phyloP scores from a whole-genome alignment of 1,140 invertebrate species.

The Bactericera cockerelli region DNA sequence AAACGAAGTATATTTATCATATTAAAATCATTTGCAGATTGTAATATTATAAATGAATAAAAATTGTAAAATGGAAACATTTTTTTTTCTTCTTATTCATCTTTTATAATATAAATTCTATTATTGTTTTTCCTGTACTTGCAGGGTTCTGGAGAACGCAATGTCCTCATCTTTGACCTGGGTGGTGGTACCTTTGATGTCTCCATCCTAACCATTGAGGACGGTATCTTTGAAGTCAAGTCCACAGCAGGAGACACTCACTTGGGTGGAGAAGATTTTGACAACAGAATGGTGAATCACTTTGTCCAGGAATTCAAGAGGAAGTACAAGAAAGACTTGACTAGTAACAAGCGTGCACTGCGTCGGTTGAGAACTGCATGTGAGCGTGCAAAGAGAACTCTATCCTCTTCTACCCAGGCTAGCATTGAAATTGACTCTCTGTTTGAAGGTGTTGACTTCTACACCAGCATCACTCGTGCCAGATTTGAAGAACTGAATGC shows the following conservation, averaged over 20 bases:
- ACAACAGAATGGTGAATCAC: slow-evolving; percentile 88
- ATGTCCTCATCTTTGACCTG: slow-evolving; percentile 84
- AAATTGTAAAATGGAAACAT: too few species aligned
- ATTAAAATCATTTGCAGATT: too few species aligned
- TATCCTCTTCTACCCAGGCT: slow-evolving; percentile 87
- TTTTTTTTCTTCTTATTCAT: too few species aligned
- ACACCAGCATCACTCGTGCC: slow-evolving; percentile 85
- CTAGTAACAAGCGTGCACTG: slow-evolving; percentile 76
- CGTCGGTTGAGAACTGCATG: slow-evolving; percentile 83
- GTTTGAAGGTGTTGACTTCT: slow-evolving; percentile 91
- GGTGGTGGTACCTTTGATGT: slow-evolving; percentile 97
- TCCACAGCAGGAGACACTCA: slow-evolving; percentile 95
- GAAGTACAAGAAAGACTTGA: slow-evolving; percentile 91
- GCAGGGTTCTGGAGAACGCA: slow-evolving; percentile 42
- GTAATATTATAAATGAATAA: too few species aligned
- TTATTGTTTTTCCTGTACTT: slow-evolving; percentile 12
- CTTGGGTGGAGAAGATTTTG: slow-evolving; percentile 95
- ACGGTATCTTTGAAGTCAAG: slow-evolving; percentile 92
- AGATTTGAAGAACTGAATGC: slow-evolving; percentile 88
- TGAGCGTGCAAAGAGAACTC: slow-evolving; percentile 87
- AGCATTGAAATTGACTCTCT: slow-evolving; percentile 89
- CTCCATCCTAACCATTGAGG: slow-evolving; percentile 86
- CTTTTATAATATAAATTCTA: too few species aligned
- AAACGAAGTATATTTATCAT: too few species aligned
- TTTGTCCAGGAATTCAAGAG: slow-evolving; percentile 94